These are phyloP conservation scores for Pomatorhinus ruficollis DNA, from an alignment of 2,113 vertebrate species.

Conservation along the genomic window DNA sequence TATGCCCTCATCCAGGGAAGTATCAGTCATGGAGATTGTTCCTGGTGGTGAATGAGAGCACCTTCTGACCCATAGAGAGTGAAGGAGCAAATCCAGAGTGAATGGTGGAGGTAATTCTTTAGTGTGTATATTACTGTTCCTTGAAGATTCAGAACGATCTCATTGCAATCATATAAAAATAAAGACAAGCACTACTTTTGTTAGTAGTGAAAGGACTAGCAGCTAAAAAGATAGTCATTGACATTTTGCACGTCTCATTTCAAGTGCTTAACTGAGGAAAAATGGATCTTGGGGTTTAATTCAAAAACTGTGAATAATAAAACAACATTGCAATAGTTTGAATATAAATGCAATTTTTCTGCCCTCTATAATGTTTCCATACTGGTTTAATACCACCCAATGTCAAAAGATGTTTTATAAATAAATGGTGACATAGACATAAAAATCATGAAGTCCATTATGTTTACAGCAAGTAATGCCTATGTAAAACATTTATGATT, in stretches of 20 bases:
- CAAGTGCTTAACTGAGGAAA: not conserved
- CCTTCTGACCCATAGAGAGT: not conserved
- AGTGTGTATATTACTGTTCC: not conserved
- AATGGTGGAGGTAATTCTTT: not conserved
- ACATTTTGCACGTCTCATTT: not conserved
- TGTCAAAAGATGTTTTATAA: not conserved
- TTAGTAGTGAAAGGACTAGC: not conserved
- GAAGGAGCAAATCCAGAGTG: not conserved
- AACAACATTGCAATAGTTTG: not conserved
- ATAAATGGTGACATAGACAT: not conserved
- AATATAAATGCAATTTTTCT: not conserved
- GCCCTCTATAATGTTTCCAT: not conserved
- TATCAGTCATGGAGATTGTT: not conserved
- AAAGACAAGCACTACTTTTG: not conserved
- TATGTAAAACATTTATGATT: not conserved
- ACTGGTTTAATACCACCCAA: fast-evolving
- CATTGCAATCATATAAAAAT: not conserved
- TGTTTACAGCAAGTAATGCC: not conserved
- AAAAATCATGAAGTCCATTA: not conserved
- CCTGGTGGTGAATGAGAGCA: not conserved
- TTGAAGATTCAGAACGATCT: not conserved
- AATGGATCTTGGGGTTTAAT: not conserved
- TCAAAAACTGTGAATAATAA: not conserved
- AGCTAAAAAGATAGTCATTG: not conserved
- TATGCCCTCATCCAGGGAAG: not conserved